Conservation (phyloP, 1,140 invertebrate genomes). For the Tetraneura akinire region DNA sequence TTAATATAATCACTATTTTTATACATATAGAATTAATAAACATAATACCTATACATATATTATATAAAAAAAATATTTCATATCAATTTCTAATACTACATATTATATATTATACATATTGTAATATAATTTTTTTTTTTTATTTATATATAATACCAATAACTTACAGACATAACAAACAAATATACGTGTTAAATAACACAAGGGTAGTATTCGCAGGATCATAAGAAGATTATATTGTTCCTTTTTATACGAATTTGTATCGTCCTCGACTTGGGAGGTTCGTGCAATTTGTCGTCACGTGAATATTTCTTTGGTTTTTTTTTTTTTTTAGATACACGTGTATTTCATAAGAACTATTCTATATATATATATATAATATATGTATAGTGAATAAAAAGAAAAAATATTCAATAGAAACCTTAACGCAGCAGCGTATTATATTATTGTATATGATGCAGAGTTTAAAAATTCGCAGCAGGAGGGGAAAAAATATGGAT, state of each 20-base stretch:
- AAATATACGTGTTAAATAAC: conserved; percentile 11
- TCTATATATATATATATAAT: not conserved
- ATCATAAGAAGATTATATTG: conserved; percentile 4
- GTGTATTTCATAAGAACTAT: not conserved
- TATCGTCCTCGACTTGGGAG: conserved; percentile 33
- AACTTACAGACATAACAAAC: too few relatives aligned
- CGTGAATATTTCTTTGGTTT: conserved; percentile 16
- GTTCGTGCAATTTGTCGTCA: conserved; percentile 46
- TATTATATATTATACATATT: not conserved
- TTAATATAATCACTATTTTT: too few relatives aligned
- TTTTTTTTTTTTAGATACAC: conserved; percentile 26
- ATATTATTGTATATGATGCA: not conserved
- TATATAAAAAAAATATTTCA: conserved; percentile 1
- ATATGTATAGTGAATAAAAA: conserved; percentile 8
- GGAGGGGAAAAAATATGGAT: conserved; percentile 33
- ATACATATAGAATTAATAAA: too few relatives aligned
- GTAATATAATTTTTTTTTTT: too few relatives aligned
- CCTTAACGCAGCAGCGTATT: too few relatives aligned
- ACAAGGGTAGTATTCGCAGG: conserved; percentile 27
- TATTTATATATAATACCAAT: too few relatives aligned
- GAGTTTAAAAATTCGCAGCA: conserved; percentile 40
- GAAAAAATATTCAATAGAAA: conserved; percentile 22
- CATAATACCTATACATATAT: not conserved
- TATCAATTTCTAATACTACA: not conserved
- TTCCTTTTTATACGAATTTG: not conserved